These are phyloP conservation scores for Puntigrus tetrazona DNA, from an alignment of 2,113 vertebrate genomes.

Conservation along the genomic window DNA sequence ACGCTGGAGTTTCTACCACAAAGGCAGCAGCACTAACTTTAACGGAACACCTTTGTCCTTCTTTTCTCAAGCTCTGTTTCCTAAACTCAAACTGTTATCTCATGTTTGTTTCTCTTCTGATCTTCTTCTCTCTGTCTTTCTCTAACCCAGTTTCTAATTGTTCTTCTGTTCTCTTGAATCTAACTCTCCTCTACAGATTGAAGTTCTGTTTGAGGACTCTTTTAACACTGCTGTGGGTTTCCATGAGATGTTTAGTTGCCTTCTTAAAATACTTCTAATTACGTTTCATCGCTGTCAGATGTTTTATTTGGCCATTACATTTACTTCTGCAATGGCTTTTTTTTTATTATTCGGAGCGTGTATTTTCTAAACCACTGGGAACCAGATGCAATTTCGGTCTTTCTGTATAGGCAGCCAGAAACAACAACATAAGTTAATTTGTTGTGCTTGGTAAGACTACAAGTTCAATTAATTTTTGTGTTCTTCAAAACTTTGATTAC, in stretches of 20 bases:
- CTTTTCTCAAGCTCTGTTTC: slow-evolving; percentile 40
- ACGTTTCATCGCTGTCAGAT: background rate
- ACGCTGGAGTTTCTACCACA: slow-evolving; percentile 72
- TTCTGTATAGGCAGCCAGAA: background rate
- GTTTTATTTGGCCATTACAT: background rate
- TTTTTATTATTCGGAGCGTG: background rate
- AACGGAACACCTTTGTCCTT: slow-evolving; percentile 63
- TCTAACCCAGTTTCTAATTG: slow-evolving; percentile 60
- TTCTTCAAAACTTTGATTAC: background rate
- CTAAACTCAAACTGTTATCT: slow-evolving; percentile 44
- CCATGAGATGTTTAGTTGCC: slow-evolving; percentile 30
- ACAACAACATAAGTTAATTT: background rate
- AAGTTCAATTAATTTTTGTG: background rate
- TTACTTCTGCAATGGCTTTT: no score
- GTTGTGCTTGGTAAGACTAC: background rate
- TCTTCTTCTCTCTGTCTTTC: slow-evolving; percentile 48
- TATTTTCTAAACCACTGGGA: background rate
- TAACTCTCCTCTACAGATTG: slow-evolving; percentile 63
- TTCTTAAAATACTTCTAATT: background rate
- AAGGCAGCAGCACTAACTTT: slow-evolving; percentile 70
- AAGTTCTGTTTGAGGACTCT: slow-evolving; percentile 58
- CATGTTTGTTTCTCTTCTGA: slow-evolving; percentile 28
- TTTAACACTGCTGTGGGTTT: slow-evolving; percentile 53
- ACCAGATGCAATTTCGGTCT: background rate
- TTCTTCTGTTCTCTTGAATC: slow-evolving; percentile 56